Percentiles rank a stretch among this genome's conserved stretches.
Conservation (phyloP, 1,140 invertebrate species). For the Cydia amplana region DNA sequence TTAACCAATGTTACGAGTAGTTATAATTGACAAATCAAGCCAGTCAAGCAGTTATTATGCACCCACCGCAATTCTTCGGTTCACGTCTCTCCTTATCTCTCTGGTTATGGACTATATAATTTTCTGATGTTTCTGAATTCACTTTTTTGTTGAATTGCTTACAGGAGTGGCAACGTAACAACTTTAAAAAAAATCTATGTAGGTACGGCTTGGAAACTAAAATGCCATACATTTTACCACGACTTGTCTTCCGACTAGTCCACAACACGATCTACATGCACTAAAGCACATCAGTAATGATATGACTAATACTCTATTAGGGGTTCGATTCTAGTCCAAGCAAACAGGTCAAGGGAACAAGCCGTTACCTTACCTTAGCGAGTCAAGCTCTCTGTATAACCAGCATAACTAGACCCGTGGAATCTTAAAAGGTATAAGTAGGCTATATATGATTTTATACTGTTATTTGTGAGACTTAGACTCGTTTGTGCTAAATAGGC, state of each 20-base stretch:
- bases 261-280: slow-evolving; percentile 4
- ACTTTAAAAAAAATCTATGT: no score
- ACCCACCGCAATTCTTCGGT: no score
- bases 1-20: no score
- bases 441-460: not conserved
- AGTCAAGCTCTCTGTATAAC: not conserved
- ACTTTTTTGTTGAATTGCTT: no score
- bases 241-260: not conserved
- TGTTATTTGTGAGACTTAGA: not conserved
- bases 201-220: no score
- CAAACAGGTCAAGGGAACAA: slow-evolving; percentile 42
- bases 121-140: no score
- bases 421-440: not conserved
- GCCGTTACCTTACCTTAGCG: not conserved
- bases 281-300: slow-evolving; percentile 9
- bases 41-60: no score
- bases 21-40: no score
- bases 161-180: no score
- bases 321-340: slow-evolving; percentile 39
- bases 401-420: not conserved
- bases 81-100: no score
- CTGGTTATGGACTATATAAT: no score
- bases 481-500: slow-evolving; percentile 24
- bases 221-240: not conserved
- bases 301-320: slow-evolving; percentile 36